Evolutionary conservation across 2,888 invertebrate species (phyloP).

Genomic region (Drosophila infuscata): DNA sequence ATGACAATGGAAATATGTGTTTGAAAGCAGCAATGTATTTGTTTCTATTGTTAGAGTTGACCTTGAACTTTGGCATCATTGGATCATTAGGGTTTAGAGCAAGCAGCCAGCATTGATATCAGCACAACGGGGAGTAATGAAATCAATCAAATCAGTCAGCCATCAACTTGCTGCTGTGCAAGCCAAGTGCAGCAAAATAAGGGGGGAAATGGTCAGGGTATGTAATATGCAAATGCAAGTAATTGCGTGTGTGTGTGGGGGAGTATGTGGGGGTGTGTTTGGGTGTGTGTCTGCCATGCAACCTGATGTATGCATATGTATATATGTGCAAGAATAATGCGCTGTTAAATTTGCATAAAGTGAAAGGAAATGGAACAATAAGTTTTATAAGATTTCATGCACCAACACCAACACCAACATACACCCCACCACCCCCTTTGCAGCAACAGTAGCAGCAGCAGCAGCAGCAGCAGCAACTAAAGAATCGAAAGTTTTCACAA

Average conservation of each 20-base stretch:
- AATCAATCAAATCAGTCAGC: conserved; percentile 62
- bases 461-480: conserved; percentile 36
- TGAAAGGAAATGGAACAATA: conserved; percentile 78
- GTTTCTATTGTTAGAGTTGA: conserved; percentile 1
- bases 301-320: conserved; percentile 18
- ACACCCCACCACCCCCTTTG: not conserved
- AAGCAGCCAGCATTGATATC: conserved; percentile 12
- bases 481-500: conserved; percentile 74
- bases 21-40: not conserved
- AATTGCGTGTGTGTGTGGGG: conserved; percentile 9
- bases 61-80: conserved; percentile 36
- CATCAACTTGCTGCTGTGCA: conserved; percentile 17
- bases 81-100: conserved; percentile 25
- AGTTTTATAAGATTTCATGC: conserved; percentile 66
- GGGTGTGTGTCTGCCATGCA: conserved; percentile 18
- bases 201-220: conserved; percentile 1
- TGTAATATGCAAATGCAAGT: conserved; percentile 51
- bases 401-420: conserved; percentile 10
- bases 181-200: not conserved
- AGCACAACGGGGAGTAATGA: conserved; percentile 37
- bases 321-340: conserved; percentile 56
- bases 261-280: conserved; percentile 6
- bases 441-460: conserved; percentile 24
- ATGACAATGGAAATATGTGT: not conserved
- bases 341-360: conserved; percentile 75